Base-by-base conservation (phyloP, 2,113 vertebrate genomes). In the Bufo bufo region DNA sequence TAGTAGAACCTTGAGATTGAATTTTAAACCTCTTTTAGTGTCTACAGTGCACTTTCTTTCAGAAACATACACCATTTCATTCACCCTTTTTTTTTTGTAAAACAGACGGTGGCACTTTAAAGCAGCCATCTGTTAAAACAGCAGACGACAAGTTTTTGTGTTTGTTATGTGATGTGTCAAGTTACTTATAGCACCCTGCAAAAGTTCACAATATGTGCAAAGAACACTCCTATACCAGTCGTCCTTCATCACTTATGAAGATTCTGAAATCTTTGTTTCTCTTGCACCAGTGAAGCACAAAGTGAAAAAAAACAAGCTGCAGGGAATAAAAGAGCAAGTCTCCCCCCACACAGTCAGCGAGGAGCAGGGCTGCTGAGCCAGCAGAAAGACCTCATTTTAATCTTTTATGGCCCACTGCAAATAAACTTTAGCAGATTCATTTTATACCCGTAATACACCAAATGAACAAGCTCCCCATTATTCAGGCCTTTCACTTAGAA, bases 381-480 rank as follows among this genome's bases (percentile, higher is more conserved):
- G 87, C 81, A 89, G 59, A 84, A 89, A 84, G 81, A 89, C 47
- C 58, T 83, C 79, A 87, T 87, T 82, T 89, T 47, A 78, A 84
- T 84, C 71, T 89, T 88, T 89, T 84, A 89, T 89, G 87, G 87
- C 87, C 50, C 49, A 89, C 58, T 84, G 87, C 56, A 89, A 84
- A 89, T 78, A 89, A 84, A 89, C 82, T 77, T 89, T 84, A 78
- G 69, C 45, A 69, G 74, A 83, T 88, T 84, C 58, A 88, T 83
- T 84, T 86, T 88, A 84, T 77, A 72, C 58, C 47, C 43, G 80
- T 77, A 88, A 77, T 78, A 63, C 87, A 84, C 58, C 86, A 75
- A 87, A 74, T 19, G 56, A 88, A 88, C 59, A 84, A 89, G 82
- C 61, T 43, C 72, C 77, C 71, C 65, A 89, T 89, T 89, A 84